Evolutionary conservation across 2,113 vertebrate genomes (phyloP).

Genomic region (Bujurquina vittata): DNA sequence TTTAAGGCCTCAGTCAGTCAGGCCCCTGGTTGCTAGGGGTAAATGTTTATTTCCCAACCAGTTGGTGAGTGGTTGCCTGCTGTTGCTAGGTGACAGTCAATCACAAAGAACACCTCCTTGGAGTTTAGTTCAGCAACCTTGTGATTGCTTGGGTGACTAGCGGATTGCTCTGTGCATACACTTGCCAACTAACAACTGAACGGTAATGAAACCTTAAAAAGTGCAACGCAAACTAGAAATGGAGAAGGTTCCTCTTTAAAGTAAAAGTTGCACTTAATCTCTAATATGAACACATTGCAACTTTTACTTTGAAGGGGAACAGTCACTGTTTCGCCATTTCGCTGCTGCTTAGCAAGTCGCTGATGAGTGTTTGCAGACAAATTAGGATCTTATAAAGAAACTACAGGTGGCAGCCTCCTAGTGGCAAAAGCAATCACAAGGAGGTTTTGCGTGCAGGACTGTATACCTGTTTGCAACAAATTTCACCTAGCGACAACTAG

Average conservation of each 20-base stretch:
- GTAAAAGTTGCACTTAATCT: background rate
- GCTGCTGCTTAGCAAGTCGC: background rate
- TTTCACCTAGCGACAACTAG: background rate
- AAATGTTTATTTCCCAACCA: background rate
- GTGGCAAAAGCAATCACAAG: background rate
- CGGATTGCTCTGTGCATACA: background rate
- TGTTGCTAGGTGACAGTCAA: background rate
- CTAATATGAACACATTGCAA: background rate
- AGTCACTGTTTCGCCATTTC: background rate
- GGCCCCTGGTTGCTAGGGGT: no score
- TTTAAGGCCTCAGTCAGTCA: background rate
- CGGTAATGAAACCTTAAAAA: background rate
- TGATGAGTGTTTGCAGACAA: background rate
- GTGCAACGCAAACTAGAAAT: background rate
- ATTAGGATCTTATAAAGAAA: background rate
- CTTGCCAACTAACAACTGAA: background rate
- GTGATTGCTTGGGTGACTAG: background rate
- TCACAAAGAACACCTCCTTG: background rate
- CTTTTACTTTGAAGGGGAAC: background rate
- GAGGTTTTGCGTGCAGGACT: background rate
- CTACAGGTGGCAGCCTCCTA: background rate
- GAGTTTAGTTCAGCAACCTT: background rate
- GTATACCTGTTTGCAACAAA: background rate
- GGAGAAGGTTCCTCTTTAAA: background rate
- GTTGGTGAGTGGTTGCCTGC: background rate